A percentile compares a stretch with the other conserved stretches of the same genome.
phyloP scores from a whole-genome alignment of 2,797 vertebrate genomes.

The Syngnathus rostellatus region DNA sequence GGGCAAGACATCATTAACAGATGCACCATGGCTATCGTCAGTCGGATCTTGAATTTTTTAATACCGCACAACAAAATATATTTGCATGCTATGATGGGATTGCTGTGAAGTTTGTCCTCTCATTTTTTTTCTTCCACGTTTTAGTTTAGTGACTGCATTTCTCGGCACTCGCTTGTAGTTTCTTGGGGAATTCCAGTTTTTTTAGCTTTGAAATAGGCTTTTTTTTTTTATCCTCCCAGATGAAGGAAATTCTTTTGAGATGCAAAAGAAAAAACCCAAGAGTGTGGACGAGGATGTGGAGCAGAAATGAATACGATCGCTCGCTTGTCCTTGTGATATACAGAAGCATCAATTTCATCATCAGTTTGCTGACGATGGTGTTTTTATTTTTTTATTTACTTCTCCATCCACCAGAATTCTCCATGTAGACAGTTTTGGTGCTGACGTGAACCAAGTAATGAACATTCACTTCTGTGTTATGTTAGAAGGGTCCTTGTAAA shows the following conservation, averaged over 20 bases:
- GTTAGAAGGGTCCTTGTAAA: too few relatives aligned
- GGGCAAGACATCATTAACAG: slow-evolving; percentile 33
- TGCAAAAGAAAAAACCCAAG: slow-evolving; percentile 12
- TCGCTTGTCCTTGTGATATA: slow-evolving; percentile 31
- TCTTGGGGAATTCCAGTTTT: slow-evolving; percentile 3
- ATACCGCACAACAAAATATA: not conserved
- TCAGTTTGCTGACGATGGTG: not conserved
- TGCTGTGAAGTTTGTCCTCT: slow-evolving; percentile 1
- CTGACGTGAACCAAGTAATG: not conserved
- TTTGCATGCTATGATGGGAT: slow-evolving; percentile 2
- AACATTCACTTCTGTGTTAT: too few relatives aligned
- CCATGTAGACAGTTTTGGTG: slow-evolving; percentile 14
- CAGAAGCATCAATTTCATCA: slow-evolving; percentile 7
- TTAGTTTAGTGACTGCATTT: not conserved
- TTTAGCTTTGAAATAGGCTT: not conserved
- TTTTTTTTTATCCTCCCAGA: slow-evolving; percentile 10
- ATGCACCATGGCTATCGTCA: not conserved
- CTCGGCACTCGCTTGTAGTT: not conserved
- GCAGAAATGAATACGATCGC: slow-evolving; percentile 25
- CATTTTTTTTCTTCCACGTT: not conserved
- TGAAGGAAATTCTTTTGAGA: slow-evolving; percentile 27
- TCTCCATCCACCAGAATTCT: slow-evolving; percentile 11
- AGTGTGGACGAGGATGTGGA: slow-evolving; percentile 26
- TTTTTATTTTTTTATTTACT: slow-evolving; percentile 15
- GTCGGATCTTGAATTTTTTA: not conserved